Evolutionary conservation across 2,888 invertebrate species (phyloP).

Genomic region (Eupithecia insigniata): DNA sequence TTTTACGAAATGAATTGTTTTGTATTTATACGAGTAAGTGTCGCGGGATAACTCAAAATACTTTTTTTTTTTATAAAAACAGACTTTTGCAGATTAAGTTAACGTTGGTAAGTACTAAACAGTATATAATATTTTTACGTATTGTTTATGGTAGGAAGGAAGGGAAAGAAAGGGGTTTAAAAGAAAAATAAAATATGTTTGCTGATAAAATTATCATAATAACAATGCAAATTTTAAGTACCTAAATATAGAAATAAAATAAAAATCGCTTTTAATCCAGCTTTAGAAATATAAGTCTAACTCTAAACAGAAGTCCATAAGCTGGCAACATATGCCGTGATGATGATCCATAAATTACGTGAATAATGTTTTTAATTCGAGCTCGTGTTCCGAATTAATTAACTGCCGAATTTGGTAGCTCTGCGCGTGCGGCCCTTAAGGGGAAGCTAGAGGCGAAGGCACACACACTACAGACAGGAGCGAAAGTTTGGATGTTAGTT

Average conservation of each 20-base stretch:
- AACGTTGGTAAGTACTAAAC: too few species aligned
- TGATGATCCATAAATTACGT: slow-evolving; percentile 52
- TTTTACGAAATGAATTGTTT: slow-evolving; percentile 57
- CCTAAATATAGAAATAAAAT: too few species aligned
- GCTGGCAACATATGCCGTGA: slow-evolving; percentile 40
- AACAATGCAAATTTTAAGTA: not conserved
- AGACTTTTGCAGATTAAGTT: not conserved
- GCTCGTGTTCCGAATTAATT: slow-evolving; percentile 56
- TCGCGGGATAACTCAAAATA: not conserved
- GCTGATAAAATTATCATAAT: not conserved
- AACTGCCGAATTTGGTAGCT: slow-evolving; percentile 45
- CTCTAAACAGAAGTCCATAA: slow-evolving; percentile 11
- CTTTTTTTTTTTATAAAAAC: not conserved
- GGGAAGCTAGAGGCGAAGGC: not conserved
- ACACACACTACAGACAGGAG: not conserved
- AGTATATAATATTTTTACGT: too few species aligned
- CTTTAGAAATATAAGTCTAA: not conserved
- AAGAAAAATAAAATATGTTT: too few species aligned
- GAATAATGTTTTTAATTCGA: slow-evolving; percentile 58
- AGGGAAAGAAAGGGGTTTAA: too few species aligned
- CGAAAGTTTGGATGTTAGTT: not conserved
- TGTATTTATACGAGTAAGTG: not conserved
- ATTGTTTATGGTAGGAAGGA: too few species aligned
- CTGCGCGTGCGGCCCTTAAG: slow-evolving; percentile 35
- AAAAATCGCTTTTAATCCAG: not conserved